Percentiles rank a stretch among this genome's conserved stretches.
Conservation (phyloP, 2,113 vertebrate species). For the Sylvilagus bachmani region DNA sequence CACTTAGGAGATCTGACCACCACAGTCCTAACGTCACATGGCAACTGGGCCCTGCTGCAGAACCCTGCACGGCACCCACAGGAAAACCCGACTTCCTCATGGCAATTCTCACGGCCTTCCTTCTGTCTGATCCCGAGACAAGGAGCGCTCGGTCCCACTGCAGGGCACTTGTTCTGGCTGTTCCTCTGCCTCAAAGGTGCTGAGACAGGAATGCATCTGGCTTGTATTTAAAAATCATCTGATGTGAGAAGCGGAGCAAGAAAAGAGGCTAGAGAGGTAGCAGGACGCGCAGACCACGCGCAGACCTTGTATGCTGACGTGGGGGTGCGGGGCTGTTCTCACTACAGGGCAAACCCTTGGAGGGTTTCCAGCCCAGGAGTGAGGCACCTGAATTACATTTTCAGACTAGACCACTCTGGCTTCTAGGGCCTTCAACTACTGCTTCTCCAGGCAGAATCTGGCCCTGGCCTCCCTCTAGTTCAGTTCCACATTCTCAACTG, state of each 20-base stretch:
- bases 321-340: neutral
- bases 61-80: neutral
- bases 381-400: slow-evolving; percentile 66
- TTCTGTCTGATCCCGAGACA: neutral
- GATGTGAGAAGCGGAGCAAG: neutral
- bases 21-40: neutral
- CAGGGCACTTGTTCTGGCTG: neutral
- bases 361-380: slow-evolving; percentile 9
- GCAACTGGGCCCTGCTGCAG: neutral
- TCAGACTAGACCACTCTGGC: slow-evolving; percentile 62
- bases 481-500: neutral
- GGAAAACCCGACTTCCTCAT: neutral
- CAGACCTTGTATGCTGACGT: neutral
- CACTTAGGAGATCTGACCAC: neutral
- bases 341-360: slow-evolving; percentile 45
- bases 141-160: neutral
- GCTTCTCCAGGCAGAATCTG: neutral
- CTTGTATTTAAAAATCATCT: neutral
- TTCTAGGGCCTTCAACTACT: neutral
- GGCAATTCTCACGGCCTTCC: neutral
- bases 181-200: neutral
- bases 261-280: neutral
- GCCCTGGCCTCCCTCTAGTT: neutral
- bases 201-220: neutral
- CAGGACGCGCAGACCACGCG: neutral